phyloP scores from a whole-genome alignment of 2,113 vertebrate genomes.

The Rhynchomys soricoides region DNA sequence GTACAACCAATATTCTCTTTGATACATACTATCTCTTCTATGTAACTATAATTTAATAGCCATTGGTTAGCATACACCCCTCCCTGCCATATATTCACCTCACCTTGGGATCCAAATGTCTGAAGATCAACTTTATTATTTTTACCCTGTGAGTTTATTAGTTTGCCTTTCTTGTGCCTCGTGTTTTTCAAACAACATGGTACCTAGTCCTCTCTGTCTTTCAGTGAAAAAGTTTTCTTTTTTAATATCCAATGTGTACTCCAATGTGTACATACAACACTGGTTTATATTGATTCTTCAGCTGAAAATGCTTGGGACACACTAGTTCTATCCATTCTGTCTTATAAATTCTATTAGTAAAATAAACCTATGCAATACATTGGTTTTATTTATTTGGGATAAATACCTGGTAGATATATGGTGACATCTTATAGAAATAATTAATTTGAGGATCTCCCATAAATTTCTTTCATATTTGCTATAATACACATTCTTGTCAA shows the following conservation, averaged over 20 bases:
- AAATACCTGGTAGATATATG: background rate
- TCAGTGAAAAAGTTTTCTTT: background rate
- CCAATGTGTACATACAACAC: background rate
- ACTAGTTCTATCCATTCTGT: background rate
- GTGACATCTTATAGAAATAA: background rate
- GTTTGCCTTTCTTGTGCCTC: background rate
- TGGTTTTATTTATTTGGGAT: background rate
- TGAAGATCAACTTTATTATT: background rate
- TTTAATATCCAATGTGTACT: background rate
- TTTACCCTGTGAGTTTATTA: background rate
- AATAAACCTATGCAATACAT: background rate
- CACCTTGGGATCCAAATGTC: background rate
- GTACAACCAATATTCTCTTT: too few relatives aligned
- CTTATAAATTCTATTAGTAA: background rate
- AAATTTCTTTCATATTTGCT: background rate
- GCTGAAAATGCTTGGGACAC: background rate
- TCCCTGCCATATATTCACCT: background rate
- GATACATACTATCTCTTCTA: background rate
- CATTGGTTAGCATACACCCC: background rate
- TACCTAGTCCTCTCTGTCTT: background rate
- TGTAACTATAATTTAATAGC: background rate
- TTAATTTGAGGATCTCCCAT: background rate
- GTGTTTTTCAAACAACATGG: background rate
- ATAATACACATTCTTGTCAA: background rate
- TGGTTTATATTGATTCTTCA: background rate